Conservation (phyloP, 1,140 invertebrate species). For the Glomeris maerens region DNA sequence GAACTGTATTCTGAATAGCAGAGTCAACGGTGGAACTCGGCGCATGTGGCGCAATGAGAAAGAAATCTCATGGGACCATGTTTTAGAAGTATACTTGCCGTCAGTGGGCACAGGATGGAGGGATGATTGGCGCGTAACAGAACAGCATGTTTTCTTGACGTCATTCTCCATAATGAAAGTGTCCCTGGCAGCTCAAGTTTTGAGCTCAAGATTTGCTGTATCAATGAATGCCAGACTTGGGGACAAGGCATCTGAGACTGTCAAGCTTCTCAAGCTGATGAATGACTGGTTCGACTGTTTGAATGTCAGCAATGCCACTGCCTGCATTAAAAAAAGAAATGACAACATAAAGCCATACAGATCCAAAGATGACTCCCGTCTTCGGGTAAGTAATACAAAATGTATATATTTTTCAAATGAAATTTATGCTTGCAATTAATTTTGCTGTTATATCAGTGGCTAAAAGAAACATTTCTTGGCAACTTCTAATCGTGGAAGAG, state of each 20-base stretch:
- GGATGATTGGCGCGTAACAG: neutral
- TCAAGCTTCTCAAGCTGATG: neutral
- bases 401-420: neutral
- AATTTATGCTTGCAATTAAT: neutral
- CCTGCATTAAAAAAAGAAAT: neutral
- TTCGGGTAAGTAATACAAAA: constrained; percentile 2
- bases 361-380: neutral
- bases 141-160: neutral
- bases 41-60: neutral
- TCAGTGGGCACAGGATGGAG: neutral
- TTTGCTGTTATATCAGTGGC: neutral
- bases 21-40: neutral
- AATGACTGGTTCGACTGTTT: constrained; percentile 4
- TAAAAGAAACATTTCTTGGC: no score
- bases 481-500: no score
- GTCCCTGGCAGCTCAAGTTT: neutral
- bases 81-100: neutral
- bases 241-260: constrained; percentile 2
- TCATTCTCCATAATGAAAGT: constrained; percentile 7
- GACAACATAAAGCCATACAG: neutral
- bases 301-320: neutral
- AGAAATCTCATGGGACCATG: neutral
- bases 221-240: neutral
- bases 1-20: constrained; percentile 4
- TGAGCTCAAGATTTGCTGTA: no score